Evolutionary conservation across 2,888 invertebrate genomes (phyloP).

Genomic region (Barypeithes pellucidus): DNA sequence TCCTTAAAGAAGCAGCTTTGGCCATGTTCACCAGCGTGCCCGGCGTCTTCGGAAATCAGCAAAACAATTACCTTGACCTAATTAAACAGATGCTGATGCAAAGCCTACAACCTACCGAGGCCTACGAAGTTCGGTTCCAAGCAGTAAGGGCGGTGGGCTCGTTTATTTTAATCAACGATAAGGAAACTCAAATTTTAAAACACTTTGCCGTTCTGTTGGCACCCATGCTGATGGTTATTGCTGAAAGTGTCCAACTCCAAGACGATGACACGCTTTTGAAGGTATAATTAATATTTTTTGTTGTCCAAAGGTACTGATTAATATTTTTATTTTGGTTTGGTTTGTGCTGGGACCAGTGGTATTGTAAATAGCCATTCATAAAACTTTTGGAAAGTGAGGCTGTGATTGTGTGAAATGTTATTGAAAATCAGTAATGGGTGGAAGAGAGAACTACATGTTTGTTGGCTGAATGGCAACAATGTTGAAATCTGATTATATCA

Average conservation of each 20-base stretch:
- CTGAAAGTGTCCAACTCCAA: slow-evolving; percentile 86
- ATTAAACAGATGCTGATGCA: slow-evolving; percentile 96
- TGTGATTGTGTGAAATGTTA: too few relatives aligned
- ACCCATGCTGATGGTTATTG: slow-evolving; percentile 83
- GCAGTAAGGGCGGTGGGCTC: slow-evolving; percentile 89
- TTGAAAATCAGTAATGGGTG: too few relatives aligned
- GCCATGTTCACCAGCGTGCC: slow-evolving; percentile 97
- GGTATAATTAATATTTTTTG: slow-evolving; percentile 52
- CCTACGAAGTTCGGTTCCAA: slow-evolving; percentile 84
- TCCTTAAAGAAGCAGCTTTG: slow-evolving; percentile 93
- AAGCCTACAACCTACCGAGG: slow-evolving; percentile 79
- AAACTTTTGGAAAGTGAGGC: too few relatives aligned
- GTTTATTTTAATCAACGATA: slow-evolving; percentile 94
- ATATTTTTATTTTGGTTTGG: too few relatives aligned
- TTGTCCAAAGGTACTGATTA: too few relatives aligned
- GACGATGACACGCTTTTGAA: slow-evolving; percentile 94
- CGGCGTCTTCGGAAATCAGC: slow-evolving; percentile 97
- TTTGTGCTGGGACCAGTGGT: too few relatives aligned
- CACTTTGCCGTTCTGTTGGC: slow-evolving; percentile 91
- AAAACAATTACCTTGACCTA: slow-evolving; percentile 90
- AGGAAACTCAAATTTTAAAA: slow-evolving; percentile 91
- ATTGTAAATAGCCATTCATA: too few relatives aligned
- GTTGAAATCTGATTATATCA: too few relatives aligned
- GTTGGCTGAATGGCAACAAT: too few relatives aligned
- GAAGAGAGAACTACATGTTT: too few relatives aligned